Evolutionary conservation across 2,888 invertebrate genomes (phyloP), one percentile per base, ranked within the genome.

Genomic region (Meiosimyza platycephala): DNA sequence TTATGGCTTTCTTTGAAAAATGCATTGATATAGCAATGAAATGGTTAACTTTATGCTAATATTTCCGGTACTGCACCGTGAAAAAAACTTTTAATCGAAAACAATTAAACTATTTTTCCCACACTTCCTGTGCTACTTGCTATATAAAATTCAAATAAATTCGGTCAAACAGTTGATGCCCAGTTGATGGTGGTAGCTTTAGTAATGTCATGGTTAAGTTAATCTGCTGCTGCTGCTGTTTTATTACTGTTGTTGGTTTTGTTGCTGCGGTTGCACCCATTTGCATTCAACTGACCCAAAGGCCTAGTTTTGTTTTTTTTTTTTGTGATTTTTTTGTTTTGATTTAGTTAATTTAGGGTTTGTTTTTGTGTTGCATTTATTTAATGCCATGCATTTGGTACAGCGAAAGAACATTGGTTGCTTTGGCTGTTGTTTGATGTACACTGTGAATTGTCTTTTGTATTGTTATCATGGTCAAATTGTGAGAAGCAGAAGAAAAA

Each of bases 391-490:
- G 64, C 54, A 15, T 40, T 40, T 52, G 60, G 3, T 18, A 16
- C 22, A n/a, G 47, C 51, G 50, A 33, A 22, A 67, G 62, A 72
- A 67, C 67, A 60, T 62, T 48, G 60, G 67, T 67, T 67, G 18
- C 60, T 66, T 28, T 28, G 2, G 28, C 28, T 4, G 4, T 28
- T 28, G 28, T 3, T 28, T 2, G 60, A 1, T 40, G 40, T 9
- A 40, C 40, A 7, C 40, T 40, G 40, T 40, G 40, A 40, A 7
- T 40, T 40, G 9, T 7, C 40, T 40, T 40, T 40, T 40, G 40
- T 2, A 9, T 1, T 6, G 9, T 0, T 4, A 40, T 40, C 40
- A 2, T 40, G 40, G 6, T 40, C 9, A 7, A 40, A 40, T 3
- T 40, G 40, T 40, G 6, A 7, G 40, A 3, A 40, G 1, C 1